Evolutionary conservation across 2,888 invertebrate genomes (phyloP), one percentile per base, ranked within the genome.

Genomic region (Hypena proboscidalis): DNA sequence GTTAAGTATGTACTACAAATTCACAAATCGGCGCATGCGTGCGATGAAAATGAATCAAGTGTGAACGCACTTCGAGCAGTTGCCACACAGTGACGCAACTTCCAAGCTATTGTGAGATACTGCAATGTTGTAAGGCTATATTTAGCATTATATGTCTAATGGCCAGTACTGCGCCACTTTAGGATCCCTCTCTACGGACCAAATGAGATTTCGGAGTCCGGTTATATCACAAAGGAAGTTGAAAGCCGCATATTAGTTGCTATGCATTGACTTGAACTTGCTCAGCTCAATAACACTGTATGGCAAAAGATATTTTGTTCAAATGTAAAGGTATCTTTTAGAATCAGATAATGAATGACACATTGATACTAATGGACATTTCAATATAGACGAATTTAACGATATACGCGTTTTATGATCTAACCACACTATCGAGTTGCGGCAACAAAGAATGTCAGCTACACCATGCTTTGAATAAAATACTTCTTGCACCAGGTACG

Each of bases 31-130:
- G 71, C 58, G 64, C 67, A 70, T 58, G 78, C 77, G 70, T 77
- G 74, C 72, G 43, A 58, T 64, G 80, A 71, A 82, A 83, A 72
- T 70, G 73, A 83, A 82, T 84, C 81, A 77, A 81, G 79, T 83
- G 80, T 80, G 69, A 84, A 83, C 80, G 73, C 70, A 69, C 63
- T 37, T 33, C 34, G 32, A 38, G 53, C 36, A 56, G 62, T 79
- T 74, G 74, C 78, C 67, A 72, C 75, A 80, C 29, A 48, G 52
- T 76, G 72, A 74, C 65, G 74, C 67, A 80, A 80, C 50, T 53
- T 52, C 65, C 57, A 26, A 52, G 45, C 47, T 46, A 58, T 65
- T 65, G 58, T 65, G 45, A 47, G 53, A 50, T 33, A 46, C 30
- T 51, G n/a, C n/a, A n/a, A n/a, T n/a, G 54, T 60, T 52, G 52